These are phyloP conservation scores for Blastobasis adustella DNA, from an alignment of 2,888 invertebrate species.

Conservation along the genomic window DNA sequence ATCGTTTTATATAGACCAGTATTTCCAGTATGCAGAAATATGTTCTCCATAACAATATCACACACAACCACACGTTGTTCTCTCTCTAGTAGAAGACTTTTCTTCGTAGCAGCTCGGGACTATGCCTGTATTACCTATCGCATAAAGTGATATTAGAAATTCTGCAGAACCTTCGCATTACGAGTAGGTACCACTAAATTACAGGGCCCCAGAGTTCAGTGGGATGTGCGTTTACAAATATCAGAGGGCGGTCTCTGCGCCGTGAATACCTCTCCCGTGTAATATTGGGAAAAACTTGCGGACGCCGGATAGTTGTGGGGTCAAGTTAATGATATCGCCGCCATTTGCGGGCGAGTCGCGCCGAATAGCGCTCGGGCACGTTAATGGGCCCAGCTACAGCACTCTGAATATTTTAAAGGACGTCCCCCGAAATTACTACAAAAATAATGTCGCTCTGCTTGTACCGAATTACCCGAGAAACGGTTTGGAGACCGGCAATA, in stretches of 20 bases:
- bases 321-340: slow-evolving; percentile 72
- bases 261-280: slow-evolving; percentile 56
- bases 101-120: too few relatives aligned
- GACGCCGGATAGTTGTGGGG: slow-evolving; percentile 63
- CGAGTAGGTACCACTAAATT: slow-evolving; percentile 13
- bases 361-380: slow-evolving; percentile 67
- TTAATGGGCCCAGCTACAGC: slow-evolving; percentile 69
- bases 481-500: slow-evolving; percentile 67
- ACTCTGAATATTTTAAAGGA: slow-evolving; percentile 74
- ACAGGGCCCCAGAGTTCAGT: slow-evolving; percentile 17
- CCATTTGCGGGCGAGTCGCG: slow-evolving; percentile 68
- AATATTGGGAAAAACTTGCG: slow-evolving; percentile 70
- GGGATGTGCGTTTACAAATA: slow-evolving; percentile 37
- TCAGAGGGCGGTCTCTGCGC: slow-evolving; percentile 29
- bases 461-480: slow-evolving; percentile 70
- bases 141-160: too few relatives aligned
- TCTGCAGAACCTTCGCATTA: too few relatives aligned
- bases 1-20: too few relatives aligned
- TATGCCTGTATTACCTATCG: too few relatives aligned
- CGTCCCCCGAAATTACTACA: slow-evolving; percentile 73
- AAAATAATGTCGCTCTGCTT: slow-evolving; percentile 72
- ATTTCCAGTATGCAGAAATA: too few relatives aligned
- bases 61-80: too few relatives aligned
- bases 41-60: too few relatives aligned
- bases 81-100: too few relatives aligned